A percentile compares a stretch with the other conserved stretches of the same genome.
Conservation (phyloP, 92 coral and sea anemone species). For the Porites evermanni region DNA sequence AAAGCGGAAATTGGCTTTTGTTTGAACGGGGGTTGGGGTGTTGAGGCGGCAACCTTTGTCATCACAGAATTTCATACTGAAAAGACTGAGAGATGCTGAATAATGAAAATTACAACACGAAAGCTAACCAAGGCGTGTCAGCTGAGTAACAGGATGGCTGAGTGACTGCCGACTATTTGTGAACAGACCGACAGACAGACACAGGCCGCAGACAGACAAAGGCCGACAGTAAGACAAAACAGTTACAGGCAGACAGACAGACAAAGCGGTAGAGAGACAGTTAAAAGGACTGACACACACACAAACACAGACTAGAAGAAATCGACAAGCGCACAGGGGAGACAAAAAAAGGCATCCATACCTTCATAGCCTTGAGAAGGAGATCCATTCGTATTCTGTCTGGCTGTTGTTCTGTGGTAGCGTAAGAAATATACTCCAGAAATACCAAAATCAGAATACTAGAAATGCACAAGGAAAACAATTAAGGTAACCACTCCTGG, state of each 20-base stretch:
- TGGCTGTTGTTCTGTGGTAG: conserved; percentile 50
- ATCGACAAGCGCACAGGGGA: too few species aligned
- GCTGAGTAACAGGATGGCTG: neutral
- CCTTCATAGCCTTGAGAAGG: conserved; percentile 97
- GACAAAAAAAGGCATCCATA: conserved; percentile 4
- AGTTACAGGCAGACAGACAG: too few species aligned
- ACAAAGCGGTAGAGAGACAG: too few species aligned
- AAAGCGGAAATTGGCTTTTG: too few species aligned
- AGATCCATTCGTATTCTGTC: conserved; percentile 70
- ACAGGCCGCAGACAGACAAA: too few species aligned
- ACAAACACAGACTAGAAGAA: too few species aligned
- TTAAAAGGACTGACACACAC: too few species aligned
- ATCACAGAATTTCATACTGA: too few species aligned
- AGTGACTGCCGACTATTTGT: neutral
- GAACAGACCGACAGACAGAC: neutral
- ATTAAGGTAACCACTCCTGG: neutral
- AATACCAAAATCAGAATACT: conserved; percentile 88
- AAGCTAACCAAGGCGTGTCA: neutral
- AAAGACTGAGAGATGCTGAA: too few species aligned
- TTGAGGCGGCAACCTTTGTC: too few species aligned
- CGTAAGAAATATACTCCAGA: conserved; percentile 73
- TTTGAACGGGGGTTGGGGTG: too few species aligned
- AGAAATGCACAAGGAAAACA: neutral
- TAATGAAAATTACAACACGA: neutral
- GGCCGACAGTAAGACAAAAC: too few species aligned